phyloP scores from a whole-genome alignment of 2,113 vertebrate species.

The Semnornis frantzii region DNA sequence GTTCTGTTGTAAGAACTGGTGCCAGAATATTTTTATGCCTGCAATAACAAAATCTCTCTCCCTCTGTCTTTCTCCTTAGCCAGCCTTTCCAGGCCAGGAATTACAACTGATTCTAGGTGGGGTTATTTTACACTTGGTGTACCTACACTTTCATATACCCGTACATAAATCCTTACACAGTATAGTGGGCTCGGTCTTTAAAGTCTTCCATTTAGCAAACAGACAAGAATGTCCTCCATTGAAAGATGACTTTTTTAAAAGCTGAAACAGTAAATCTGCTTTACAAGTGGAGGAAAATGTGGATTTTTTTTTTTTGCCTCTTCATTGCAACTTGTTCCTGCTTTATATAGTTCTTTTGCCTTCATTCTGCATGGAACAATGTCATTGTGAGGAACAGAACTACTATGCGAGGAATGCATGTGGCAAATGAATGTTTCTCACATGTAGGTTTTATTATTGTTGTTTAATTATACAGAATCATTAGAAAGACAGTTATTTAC shows the following conservation, averaged over 20 bases:
- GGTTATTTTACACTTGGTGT: neutral
- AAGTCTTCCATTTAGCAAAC: neutral
- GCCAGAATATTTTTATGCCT: slow-evolving; percentile 47
- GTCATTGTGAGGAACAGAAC: neutral
- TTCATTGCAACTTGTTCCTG: neutral
- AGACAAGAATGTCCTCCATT: neutral
- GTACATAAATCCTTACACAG: neutral
- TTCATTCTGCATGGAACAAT: neutral
- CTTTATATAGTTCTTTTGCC: neutral
- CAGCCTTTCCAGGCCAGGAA: neutral
- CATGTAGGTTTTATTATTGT: neutral
- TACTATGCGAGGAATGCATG: neutral
- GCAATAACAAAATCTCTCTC: slow-evolving; percentile 57
- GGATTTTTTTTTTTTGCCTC: neutral
- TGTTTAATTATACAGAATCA: neutral
- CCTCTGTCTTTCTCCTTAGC: slow-evolving; percentile 36
- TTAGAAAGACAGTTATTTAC: neutral
- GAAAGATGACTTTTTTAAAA: neutral
- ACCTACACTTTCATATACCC: neutral
- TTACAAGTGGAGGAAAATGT: neutral
- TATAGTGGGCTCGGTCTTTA: neutral
- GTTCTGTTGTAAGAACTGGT: slow-evolving; percentile 11
- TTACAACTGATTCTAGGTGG: slow-evolving; percentile 15
- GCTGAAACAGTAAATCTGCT: neutral
- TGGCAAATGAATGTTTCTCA: neutral